These are phyloP conservation scores for Pandemis heparana DNA, from an alignment of 2,888 invertebrate genomes.

Conservation along the genomic window DNA sequence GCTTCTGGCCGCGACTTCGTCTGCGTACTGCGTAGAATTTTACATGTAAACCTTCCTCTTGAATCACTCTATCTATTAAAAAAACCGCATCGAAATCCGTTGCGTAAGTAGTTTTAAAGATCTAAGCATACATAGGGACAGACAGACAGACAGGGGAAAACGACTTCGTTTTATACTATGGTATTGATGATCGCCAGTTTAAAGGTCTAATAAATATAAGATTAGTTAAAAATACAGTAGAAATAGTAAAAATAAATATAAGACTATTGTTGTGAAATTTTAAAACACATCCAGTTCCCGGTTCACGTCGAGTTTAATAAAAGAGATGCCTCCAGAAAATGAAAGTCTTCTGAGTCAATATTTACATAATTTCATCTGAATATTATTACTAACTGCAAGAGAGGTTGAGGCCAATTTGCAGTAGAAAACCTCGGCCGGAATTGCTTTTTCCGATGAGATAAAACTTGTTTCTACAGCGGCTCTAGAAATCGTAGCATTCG, in stretches of 20 bases:
- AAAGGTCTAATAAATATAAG: too few species aligned
- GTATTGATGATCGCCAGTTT: too few species aligned
- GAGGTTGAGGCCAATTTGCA: conserved; percentile 36
- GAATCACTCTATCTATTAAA: too few species aligned
- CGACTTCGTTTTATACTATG: too few species aligned
- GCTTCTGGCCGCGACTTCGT: too few species aligned
- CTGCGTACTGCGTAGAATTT: too few species aligned
- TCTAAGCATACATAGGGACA: too few species aligned
- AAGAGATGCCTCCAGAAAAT: background rate
- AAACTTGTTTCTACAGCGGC: conserved; percentile 33
- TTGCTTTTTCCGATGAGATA: conserved; percentile 36
- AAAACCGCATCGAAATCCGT: too few species aligned
- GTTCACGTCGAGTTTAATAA: background rate
- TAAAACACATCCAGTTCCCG: background rate
- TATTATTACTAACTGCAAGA: conserved; percentile 19
- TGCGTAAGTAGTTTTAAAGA: too few species aligned
- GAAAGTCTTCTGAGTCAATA: conserved; percentile 24
- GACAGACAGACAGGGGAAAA: too few species aligned
- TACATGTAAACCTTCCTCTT: too few species aligned
- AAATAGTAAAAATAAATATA: background rate
- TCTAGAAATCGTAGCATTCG: conserved; percentile 27
- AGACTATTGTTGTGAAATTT: background rate
- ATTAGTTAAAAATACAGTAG: background rate
- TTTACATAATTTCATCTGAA: conserved; percentile 39
- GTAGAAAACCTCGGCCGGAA: conserved; percentile 37